Evolutionary conservation across 2,888 invertebrate genomes (phyloP), one percentile per base, ranked within the genome.

Genomic region (Ethmia dodecea): DNA sequence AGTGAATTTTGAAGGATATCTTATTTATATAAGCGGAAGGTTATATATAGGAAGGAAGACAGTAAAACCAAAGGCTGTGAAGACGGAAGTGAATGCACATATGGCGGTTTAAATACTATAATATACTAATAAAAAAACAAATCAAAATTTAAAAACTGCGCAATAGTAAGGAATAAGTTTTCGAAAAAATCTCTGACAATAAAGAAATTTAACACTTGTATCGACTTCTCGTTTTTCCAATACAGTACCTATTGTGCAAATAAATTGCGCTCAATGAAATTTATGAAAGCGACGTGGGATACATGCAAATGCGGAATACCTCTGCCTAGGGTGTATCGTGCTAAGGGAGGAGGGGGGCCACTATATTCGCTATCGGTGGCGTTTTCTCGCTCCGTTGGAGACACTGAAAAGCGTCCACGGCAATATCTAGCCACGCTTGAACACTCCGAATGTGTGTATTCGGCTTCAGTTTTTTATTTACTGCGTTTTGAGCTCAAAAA

Each of bases 401-500:
- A 52, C 54, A 65, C 45, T 75, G 72, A 73, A 75, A 68, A 65
- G 64, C 63, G 55, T 59, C 59, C 67, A 59, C 60, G 60, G 64
- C 72, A 67, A 69, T 74, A 66, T 74, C 62, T 51, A 38, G 48
- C 54, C 54, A 70, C 73, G 70, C 55, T 60, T 60, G 65, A 75
- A 70, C 71, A 74, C 75, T 67, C 64, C 61, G 45, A 52, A 53
- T 55, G 49, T 45, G 5, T 11, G n/a, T 8, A 9, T 3, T n/a
- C n/a, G n/a, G n/a, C n/a, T n/a, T n/a, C n/a, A n/a, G 3, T 26
- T 26, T 25, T 26, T 26, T 26, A 26, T n/a, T n/a, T n/a, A n/a
- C n/a, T n/a, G n/a, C n/a, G n/a, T n/a, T n/a, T n/a, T n/a, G n/a
- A 22, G n/a, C 22, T 22, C 22, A 22, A 22, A 22, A 22, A 22